Base-by-base conservation (phyloP, 2,113 vertebrate genomes). In the Rhabdomys dilectus region DNA sequence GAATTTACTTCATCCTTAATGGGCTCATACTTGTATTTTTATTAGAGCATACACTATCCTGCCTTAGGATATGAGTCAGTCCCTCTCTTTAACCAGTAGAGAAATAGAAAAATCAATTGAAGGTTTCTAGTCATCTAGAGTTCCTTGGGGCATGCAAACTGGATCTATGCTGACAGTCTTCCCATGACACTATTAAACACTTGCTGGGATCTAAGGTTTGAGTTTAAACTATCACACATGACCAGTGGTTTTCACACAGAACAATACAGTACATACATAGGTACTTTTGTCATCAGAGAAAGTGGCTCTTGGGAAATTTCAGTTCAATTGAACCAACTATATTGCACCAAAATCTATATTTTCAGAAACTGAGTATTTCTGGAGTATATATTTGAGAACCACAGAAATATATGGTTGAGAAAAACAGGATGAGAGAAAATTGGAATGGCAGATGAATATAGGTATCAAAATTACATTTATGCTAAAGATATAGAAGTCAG, bases 341-440 rank as follows among this genome's bases (percentile, higher is more conserved):
- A 66, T 39, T 1, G 26, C n/a, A 60, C 34, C 84, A 81, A 53
- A 86, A 95, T 72, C 29, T 76, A 0, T 77, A 81, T 78, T 78
- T 94, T 96, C 76, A 51, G 60, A 90, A 96, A 84, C 12, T 73
- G 16, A 7, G 24, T 95, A 87, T 29, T 82, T 82, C 58, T 75
- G 26, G n/a, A 75, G 7, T 92, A 86, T 21, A 91, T 29, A 92
- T 72, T 95, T 95, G 15, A 58, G 45, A 95, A 42, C 5, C 58
- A 86, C 22, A n/a, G 29, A 86, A 91, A 73, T 73, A 60, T 12
- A 17, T 66, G 12, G 3, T 73, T 16, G 64, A 26, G 3, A 92
- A 66, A 86, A 96, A 56, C 29, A 94, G 19, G 80, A 91, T 24
- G 56, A 53, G 26, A 91, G 56, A 78, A 81, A 94, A 91, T 48